These are phyloP conservation scores for Platyura marginata DNA, from an alignment of 1,140 invertebrate species.

Conservation along the genomic window DNA sequence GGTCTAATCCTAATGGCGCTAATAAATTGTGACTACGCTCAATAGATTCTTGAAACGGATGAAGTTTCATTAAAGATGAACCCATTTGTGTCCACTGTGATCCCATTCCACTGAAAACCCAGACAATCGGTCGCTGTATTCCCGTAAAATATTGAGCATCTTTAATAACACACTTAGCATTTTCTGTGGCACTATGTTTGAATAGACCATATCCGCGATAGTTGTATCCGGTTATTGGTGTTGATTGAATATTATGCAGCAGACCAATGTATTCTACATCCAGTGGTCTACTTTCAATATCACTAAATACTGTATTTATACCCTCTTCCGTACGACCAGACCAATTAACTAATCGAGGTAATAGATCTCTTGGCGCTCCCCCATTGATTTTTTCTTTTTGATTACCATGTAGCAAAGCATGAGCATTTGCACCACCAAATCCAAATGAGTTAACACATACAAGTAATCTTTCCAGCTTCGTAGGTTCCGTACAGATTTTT, in stretches of 20 bases:
- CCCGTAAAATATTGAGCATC: constrained; percentile 38
- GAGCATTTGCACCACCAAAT: constrained; percentile 58
- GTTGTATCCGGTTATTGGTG: constrained; percentile 33
- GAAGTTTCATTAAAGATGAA: constrained; percentile 37
- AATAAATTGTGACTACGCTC: constrained; percentile 50
- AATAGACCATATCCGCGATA: constrained; percentile 35
- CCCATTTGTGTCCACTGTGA: constrained; percentile 79
- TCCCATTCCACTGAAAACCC: constrained; percentile 83
- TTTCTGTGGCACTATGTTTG: constrained; percentile 27
- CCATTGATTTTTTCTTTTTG: constrained; percentile 30
- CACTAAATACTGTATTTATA: constrained; percentile 44
- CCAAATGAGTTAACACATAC: constrained; percentile 71
- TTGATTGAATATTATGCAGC: constrained; percentile 31
- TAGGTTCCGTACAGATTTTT: constrained; percentile 46
- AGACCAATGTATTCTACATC: constrained; percentile 35
- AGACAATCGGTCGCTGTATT: constrained; percentile 51
- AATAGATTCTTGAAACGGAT: constrained; percentile 53
- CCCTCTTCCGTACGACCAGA: constrained; percentile 41
- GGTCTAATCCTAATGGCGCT: constrained; percentile 51
- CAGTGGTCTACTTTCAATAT: constrained; percentile 34
- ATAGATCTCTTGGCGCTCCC: constrained; percentile 28
- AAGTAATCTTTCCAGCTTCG: constrained; percentile 35
- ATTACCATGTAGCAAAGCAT: constrained; percentile 44
- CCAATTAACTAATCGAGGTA: constrained; percentile 32
- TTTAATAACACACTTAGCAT: constrained; percentile 19